These are phyloP conservation scores for Zaprionus kolodkinae DNA, from an alignment of 1,140 invertebrate genomes.

Conservation along the genomic window DNA sequence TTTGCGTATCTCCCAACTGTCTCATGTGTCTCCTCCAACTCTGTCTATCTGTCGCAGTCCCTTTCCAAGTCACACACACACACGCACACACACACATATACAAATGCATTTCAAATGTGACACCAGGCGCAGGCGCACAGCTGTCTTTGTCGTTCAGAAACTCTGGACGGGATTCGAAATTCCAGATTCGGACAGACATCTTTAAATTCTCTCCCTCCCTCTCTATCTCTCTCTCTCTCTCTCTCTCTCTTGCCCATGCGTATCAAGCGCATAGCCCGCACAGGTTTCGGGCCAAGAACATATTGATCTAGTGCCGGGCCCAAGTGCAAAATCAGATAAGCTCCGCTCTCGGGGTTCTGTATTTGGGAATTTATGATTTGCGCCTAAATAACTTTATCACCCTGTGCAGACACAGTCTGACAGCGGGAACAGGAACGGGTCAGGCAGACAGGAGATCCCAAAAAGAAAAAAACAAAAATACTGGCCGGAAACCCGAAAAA, in stretches of 20 bases:
- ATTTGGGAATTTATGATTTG: conserved; percentile 79
- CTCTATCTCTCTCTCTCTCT: not conserved
- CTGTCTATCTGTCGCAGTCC: conserved; percentile 10
- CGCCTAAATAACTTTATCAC: conserved; percentile 83
- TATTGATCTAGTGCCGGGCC: conserved; percentile 76
- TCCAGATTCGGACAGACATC: conserved; percentile 10
- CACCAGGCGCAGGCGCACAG: conserved; percentile 74
- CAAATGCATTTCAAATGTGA: conserved; percentile 55
- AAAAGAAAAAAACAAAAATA: not conserved
- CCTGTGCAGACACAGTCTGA: conserved; percentile 31
- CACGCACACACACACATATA: conserved; percentile 13
- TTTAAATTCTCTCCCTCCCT: not conserved
- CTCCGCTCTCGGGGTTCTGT: conserved; percentile 52
- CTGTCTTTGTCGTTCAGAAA: conserved; percentile 49
- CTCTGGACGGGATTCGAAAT: conserved; percentile 24
- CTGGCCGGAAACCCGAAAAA: conserved; percentile 47
- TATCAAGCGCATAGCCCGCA: conserved; percentile 35
- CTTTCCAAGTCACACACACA: conserved; percentile 22
- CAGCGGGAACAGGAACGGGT: conserved; percentile 10
- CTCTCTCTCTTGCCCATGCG: not conserved
- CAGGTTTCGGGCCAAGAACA: conserved; percentile 58
- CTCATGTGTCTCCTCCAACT: conserved; percentile 14
- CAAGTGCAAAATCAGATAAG: conserved; percentile 83
- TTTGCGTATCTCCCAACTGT: conserved; percentile 35
- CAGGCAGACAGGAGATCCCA: conserved; percentile 28